These are phyloP conservation scores for Myoxocephalus aenaeus DNA, from an alignment of 2,797 vertebrate species.

Conservation along the genomic window DNA sequence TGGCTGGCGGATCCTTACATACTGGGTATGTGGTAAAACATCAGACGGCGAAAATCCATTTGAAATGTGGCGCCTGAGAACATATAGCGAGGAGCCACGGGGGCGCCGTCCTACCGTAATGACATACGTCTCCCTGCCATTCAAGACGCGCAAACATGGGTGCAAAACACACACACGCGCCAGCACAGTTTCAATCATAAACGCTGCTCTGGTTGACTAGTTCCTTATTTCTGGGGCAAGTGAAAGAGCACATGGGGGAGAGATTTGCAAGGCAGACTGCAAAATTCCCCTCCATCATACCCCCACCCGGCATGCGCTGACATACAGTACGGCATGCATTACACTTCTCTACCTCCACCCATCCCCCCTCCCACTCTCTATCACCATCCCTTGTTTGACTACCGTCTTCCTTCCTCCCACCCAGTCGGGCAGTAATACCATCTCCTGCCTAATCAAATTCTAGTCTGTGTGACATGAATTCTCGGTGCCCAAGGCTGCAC, in stretches of 20 bases:
- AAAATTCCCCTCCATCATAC: conserved; percentile 38
- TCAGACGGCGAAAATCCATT: conserved; percentile 67
- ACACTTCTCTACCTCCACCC: conserved; percentile 47
- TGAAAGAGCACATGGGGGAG: conserved; percentile 62
- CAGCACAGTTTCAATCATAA: conserved; percentile 62
- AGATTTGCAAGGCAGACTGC: conserved; percentile 61
- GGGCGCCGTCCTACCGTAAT: conserved; percentile 55
- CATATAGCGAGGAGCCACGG: conserved; percentile 60
- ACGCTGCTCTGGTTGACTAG: conserved; percentile 59
- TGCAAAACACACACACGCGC: neutral
- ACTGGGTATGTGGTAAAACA: conserved; percentile 68
- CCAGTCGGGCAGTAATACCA: conserved; percentile 73
- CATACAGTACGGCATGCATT: conserved; percentile 48
- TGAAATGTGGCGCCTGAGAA: conserved; percentile 65
- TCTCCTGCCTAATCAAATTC: conserved; percentile 80
- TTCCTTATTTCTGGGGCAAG: conserved; percentile 68
- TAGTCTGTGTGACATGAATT: conserved; percentile 75
- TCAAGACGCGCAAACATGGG: conserved; percentile 44
- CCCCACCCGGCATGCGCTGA: conserved; percentile 13
- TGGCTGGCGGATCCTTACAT: conserved; percentile 43
- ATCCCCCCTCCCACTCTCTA: conserved; percentile 27
- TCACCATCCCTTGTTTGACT: conserved; percentile 66
- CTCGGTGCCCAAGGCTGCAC: conserved; percentile 65
- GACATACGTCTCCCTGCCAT: conserved; percentile 58
- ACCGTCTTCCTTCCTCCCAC: conserved; percentile 72